Conservation (phyloP, 2,797 vertebrate genomes). For the Zenarchopterus dispar region DNA sequence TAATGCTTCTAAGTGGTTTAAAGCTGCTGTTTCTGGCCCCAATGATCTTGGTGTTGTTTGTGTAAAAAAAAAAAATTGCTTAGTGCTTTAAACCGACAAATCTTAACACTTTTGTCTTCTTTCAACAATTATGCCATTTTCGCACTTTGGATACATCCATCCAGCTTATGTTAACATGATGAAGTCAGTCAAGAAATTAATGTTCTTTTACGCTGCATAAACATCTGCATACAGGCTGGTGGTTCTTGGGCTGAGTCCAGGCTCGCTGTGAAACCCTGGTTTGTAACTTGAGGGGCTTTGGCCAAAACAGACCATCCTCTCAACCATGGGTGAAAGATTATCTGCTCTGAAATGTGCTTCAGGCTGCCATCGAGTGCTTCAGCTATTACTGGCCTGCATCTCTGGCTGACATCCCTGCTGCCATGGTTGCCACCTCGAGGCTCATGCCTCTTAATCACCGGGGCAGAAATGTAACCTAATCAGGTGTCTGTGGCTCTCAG, state of each 20-base stretch:
- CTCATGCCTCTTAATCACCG: slow-evolving; percentile 71
- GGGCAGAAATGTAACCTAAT: slow-evolving; percentile 79
- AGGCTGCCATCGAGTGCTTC: slow-evolving; percentile 69
- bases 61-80: too few relatives aligned
- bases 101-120: too few relatives aligned
- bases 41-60: too few relatives aligned
- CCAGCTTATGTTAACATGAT: neutral
- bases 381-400: slow-evolving; percentile 74
- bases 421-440: slow-evolving; percentile 67
- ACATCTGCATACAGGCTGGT: slow-evolving; percentile 4
- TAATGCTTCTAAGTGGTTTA: too few relatives aligned
- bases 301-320: slow-evolving; percentile 28
- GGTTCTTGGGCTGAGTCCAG: slow-evolving; percentile 25
- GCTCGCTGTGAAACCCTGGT: slow-evolving; percentile 18
- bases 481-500: slow-evolving; percentile 62
- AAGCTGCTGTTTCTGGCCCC: too few relatives aligned
- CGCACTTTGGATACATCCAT: too few relatives aligned
- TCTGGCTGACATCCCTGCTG: slow-evolving; percentile 70
- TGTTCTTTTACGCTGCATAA: slow-evolving; percentile 1
- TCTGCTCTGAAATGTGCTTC: slow-evolving; percentile 69
- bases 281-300: slow-evolving; percentile 47
- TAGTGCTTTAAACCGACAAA: too few relatives aligned
- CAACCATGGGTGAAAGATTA: slow-evolving; percentile 56
- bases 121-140: too few relatives aligned
- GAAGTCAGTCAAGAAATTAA: neutral